Percentiles rank a stretch among this genome's conserved stretches.
phyloP scores from a whole-genome alignment of 1,140 invertebrate species.

The Trypoxylus dichotomus region DNA sequence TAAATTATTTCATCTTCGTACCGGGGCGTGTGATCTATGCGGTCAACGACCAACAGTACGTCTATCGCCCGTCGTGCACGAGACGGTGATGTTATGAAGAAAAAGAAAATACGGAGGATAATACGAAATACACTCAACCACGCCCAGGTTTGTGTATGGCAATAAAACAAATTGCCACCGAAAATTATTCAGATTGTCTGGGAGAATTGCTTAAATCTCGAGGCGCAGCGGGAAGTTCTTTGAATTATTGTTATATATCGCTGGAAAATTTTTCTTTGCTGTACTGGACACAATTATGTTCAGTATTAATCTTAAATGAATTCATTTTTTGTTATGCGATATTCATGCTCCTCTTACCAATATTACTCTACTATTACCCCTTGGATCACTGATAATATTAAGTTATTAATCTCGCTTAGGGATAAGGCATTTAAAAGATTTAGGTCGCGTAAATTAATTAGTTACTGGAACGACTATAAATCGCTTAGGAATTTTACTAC shows the following conservation, averaged over 20 bases:
- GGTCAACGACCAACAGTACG: neutral
- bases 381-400: no score
- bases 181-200: constrained; percentile 16
- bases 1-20: constrained; percentile 21
- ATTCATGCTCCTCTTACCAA: no score
- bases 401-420: no score
- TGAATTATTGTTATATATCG: neutral
- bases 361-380: no score
- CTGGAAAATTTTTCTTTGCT: no score
- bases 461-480: no score
- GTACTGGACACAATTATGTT: no score
- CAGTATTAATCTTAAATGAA: no score
- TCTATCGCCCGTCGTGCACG: neutral
- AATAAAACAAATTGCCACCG: neutral
- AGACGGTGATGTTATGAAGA: neutral
- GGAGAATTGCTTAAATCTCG: neutral
- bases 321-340: no score
- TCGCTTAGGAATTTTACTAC: no score
- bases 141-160: neutral
- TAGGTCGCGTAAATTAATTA: no score
- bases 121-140: neutral
- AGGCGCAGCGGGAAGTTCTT: neutral
- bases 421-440: no score
- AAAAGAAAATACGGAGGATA: neutral
- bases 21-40: neutral